These are phyloP conservation scores for Drosophila seguyi DNA, from an alignment of 1,140 invertebrate species.

Conservation along the genomic window DNA sequence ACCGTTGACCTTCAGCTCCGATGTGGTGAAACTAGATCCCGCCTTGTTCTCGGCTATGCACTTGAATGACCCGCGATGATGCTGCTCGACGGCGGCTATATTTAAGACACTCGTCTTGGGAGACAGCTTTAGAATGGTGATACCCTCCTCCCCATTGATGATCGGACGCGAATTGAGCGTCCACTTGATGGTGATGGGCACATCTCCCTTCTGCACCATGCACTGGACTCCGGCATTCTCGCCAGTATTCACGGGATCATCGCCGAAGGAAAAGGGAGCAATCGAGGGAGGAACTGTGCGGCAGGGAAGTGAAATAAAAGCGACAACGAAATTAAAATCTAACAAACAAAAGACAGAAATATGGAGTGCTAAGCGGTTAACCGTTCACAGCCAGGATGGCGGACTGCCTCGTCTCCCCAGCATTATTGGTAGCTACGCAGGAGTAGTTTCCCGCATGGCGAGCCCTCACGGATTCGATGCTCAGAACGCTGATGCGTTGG, in stretches of 20 bases:
- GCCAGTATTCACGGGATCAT: slow-evolving; percentile 90
- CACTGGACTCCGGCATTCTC: slow-evolving; percentile 91
- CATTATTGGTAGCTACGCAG: slow-evolving; percentile 91
- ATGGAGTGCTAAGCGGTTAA: slow-evolving; percentile 61
- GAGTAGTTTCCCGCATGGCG: slow-evolving; percentile 90
- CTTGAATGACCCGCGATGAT: slow-evolving; percentile 88
- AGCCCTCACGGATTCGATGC: slow-evolving; percentile 88
- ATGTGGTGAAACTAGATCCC: slow-evolving; percentile 86
- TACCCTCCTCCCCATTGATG: slow-evolving; percentile 85
- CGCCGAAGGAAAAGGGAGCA: slow-evolving; percentile 89
- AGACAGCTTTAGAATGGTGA: slow-evolving; percentile 87
- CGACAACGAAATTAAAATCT: slow-evolving; percentile 31
- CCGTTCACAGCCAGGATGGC: slow-evolving; percentile 89
- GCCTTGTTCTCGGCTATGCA: slow-evolving; percentile 88
- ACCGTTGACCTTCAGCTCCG: slow-evolving; percentile 88
- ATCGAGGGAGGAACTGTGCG: slow-evolving; percentile 85
- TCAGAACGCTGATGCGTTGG: slow-evolving; percentile 89
- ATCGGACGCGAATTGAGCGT: slow-evolving; percentile 85
- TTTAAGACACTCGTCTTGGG: slow-evolving; percentile 89
- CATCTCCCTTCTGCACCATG: slow-evolving; percentile 90
- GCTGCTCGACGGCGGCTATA: slow-evolving; percentile 86
- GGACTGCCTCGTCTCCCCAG: slow-evolving; percentile 89
- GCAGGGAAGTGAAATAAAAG: slow-evolving; percentile 6
- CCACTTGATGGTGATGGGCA: slow-evolving; percentile 90
- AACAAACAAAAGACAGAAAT: slow-evolving; percentile 10